phyloP scores from a whole-genome alignment of 2,113 vertebrate species.

The Zapornia atra region DNA sequence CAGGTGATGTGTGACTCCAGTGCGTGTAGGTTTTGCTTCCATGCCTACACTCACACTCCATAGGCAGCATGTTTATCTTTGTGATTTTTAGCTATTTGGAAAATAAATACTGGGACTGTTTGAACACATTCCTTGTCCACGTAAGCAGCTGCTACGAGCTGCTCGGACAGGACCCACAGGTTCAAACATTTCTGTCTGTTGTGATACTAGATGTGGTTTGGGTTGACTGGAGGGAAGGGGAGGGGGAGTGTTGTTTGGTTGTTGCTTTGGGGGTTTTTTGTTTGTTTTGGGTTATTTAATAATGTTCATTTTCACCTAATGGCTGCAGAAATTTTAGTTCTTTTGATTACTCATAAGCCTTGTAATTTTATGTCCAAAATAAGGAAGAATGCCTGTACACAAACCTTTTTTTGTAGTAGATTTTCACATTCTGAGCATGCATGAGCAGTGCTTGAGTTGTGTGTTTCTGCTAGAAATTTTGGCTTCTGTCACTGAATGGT shows the following conservation, averaged over 20 bases:
- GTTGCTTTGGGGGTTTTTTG: background rate
- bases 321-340: background rate
- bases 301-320: background rate
- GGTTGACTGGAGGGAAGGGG: background rate
- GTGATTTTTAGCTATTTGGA: background rate
- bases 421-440: background rate
- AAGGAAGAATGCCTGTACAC: background rate
- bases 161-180: background rate
- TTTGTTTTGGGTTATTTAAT: background rate
- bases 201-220: background rate
- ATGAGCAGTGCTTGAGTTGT: background rate
- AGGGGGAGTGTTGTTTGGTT: background rate
- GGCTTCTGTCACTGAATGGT: background rate
- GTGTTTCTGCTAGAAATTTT: background rate
- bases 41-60: background rate
- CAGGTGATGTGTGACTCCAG: rapidly evolving
- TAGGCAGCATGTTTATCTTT: background rate
- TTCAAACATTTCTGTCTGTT: background rate
- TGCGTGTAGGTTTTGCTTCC: background rate
- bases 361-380: background rate
- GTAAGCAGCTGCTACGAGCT: background rate
- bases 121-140: background rate
- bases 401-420: background rate
- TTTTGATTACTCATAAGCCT: background rate
- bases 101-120: background rate